A percentile compares a stretch with the other conserved stretches of the same genome.
Conservation (phyloP, 2,797 vertebrate species). For the Lithobates sylvaticus region DNA sequence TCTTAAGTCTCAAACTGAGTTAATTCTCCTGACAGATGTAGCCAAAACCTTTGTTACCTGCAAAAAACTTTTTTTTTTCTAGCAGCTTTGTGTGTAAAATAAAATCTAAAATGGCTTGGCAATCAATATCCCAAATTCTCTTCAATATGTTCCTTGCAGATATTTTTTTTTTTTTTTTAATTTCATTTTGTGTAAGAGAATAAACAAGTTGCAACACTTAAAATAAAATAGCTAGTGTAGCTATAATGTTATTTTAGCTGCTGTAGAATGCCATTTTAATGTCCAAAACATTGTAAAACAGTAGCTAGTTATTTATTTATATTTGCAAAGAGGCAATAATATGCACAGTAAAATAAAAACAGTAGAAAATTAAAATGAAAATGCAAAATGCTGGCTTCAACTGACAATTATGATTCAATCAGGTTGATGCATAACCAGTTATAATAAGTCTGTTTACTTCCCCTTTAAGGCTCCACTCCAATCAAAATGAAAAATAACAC, state of each 20-base stretch:
- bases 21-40: conserved; percentile 32
- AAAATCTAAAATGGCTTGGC: conserved; percentile 5
- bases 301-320: conserved; percentile 37
- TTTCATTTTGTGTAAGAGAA: conserved; percentile 19
- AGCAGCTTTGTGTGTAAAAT: conserved; percentile 8
- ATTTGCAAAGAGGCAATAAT: conserved; percentile 39
- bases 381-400: conserved; percentile 1
- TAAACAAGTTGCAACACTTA: conserved; percentile 43
- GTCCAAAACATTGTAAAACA: conserved; percentile 44
- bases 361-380: conserved; percentile 28
- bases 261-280: conserved; percentile 29
- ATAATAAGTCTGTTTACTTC: not conserved
- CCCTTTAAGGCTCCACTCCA: not conserved
- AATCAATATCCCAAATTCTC: not conserved
- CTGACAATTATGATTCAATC: conserved; percentile 2
- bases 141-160: conserved; percentile 31
- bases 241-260: conserved; percentile 35
- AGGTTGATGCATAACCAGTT: not conserved
- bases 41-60: conserved; percentile 17
- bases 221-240: conserved; percentile 32
- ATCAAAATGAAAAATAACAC: not conserved
- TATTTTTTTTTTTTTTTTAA: not conserved
- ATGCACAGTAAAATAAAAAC: conserved; percentile 27
- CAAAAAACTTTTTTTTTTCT: not conserved
- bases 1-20: conserved; percentile 51